Base-by-base conservation (phyloP, 2,888 invertebrate genomes). In the Chrysodeixis includens region DNA sequence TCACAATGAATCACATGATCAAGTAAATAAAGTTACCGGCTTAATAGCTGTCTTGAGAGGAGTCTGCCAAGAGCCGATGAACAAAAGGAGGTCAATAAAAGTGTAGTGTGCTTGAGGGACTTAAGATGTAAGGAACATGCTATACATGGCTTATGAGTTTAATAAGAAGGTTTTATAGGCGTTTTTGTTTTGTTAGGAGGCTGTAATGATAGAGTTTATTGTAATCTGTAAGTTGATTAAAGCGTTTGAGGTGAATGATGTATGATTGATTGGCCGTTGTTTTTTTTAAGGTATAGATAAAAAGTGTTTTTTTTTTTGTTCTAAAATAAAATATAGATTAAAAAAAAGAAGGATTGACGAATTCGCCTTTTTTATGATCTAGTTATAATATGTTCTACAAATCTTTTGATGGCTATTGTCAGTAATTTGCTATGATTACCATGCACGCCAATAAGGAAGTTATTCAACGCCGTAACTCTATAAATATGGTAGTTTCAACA, bases 41-140 rank as follows among this genome's bases (percentile, higher is more conserved):
- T 74, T 80, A 83, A 82, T 83, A 79, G 78, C 75, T 71, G 71
- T 71, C 75, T 77, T 71, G 69, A 78, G 81, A 76, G 56, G 55
- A 59, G 62, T 73, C 69, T 52, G 52, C 52, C 62, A 64, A 58
- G 65, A 56, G 70, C 69, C 62, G 65, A 70, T 66, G 73, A 65
- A 65, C 71, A 62, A 64, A 74, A 77, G 59, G 64, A 66, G 63
- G 60, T 65, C 69, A 74, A 70, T 77, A 79, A 74, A 81, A 74
- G 59, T 61, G 72, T 66, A 77, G 61, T 54, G 70, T 46, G 22
- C 55, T 65, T 32, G 56, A 8, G 56, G 62, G 71, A 68, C 20
- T 56, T 32, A 55, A 46, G 49, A 44, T 64, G 65, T 66, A 51
- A 40, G 30, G 35, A 51, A 30, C 8, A 55, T 32, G 59, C 59